phyloP scores from a whole-genome alignment of 2,888 invertebrate species.

The Eupithecia abbreviata region DNA sequence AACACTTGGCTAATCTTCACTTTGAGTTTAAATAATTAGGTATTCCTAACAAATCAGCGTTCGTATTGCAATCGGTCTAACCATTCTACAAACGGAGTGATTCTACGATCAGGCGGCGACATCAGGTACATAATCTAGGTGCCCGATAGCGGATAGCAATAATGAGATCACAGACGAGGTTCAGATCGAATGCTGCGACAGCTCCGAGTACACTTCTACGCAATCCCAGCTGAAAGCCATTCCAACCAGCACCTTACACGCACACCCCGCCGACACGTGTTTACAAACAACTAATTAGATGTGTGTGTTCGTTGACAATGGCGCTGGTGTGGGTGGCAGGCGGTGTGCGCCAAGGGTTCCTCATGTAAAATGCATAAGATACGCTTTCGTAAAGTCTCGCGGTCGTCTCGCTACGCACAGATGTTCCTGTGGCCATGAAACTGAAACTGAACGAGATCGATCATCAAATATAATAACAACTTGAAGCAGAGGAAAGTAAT shows the following conservation, averaged over 20 bases:
- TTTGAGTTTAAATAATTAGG: no score
- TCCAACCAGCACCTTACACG: conserved; percentile 50
- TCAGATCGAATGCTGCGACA: not conserved
- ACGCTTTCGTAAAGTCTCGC: conserved; percentile 72
- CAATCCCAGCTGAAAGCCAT: conserved; percentile 12
- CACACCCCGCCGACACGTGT: conserved; percentile 61
- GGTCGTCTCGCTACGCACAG: conserved; percentile 74
- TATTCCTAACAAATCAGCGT: no score
- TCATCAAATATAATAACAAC: conserved; percentile 12
- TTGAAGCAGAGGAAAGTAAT: not conserved
- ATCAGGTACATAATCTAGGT: not conserved
- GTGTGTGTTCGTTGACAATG: conserved; percentile 62
- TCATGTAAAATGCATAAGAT: conserved; percentile 88
- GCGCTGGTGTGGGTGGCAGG: conserved; percentile 45
- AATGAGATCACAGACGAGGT: not conserved
- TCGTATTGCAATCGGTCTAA: no score
- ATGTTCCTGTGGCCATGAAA: conserved; percentile 72
- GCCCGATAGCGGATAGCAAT: not conserved
- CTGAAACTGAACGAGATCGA: conserved; percentile 49
- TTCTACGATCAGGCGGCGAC: no score
- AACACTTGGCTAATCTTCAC: no score
- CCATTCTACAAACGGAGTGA: no score
- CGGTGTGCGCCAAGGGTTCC: conserved; percentile 41
- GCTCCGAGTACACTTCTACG: not conserved
- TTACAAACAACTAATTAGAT: conserved; percentile 79